phyloP scores from a whole-genome alignment of 2,888 invertebrate species.

The Scaptomyza tumidula region DNA sequence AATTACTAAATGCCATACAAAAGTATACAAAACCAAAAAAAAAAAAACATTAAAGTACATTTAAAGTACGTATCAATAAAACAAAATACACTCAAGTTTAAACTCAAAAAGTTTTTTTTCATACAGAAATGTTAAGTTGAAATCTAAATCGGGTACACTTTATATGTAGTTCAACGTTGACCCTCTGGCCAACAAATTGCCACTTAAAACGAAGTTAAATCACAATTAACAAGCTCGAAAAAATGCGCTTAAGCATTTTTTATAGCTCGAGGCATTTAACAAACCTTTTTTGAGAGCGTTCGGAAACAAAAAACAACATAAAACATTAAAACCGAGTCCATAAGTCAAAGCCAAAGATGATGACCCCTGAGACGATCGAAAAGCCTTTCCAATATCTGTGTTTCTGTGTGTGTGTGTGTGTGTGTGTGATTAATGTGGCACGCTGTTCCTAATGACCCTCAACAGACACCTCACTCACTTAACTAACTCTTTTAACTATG shows the following conservation, averaged over 20 bases:
- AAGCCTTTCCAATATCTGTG: conserved; percentile 37
- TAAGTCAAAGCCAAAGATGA: conserved; percentile 35
- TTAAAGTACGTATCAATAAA: neutral
- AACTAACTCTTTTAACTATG: conserved; percentile 43
- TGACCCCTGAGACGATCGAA: conserved; percentile 47
- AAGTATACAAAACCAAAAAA: neutral
- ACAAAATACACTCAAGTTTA: neutral
- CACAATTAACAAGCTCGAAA: conserved; percentile 49
- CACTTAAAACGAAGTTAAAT: conserved; percentile 54
- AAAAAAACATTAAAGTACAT: neutral
- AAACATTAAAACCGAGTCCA: conserved; percentile 25
- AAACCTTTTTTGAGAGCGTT: conserved; percentile 4
- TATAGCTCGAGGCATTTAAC: conserved; percentile 29
- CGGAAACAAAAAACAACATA: conserved; percentile 3
- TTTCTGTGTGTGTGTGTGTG: too few relatives aligned
- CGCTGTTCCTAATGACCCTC: conserved; percentile 57
- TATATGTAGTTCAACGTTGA: conserved; percentile 10
- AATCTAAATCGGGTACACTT: conserved; percentile 47
- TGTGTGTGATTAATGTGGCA: conserved; percentile 53
- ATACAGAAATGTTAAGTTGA: conserved; percentile 26
- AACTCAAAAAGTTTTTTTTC: conserved; percentile 21
- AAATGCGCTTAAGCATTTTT: conserved; percentile 36
- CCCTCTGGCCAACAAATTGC: conserved; percentile 43
- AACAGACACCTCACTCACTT: conserved; percentile 16
- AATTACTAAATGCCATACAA: neutral